Evolutionary conservation across 1,140 invertebrate species (phyloP), one percentile per base, ranked within the genome.

Genomic region (Eubasilissa regina): DNA sequence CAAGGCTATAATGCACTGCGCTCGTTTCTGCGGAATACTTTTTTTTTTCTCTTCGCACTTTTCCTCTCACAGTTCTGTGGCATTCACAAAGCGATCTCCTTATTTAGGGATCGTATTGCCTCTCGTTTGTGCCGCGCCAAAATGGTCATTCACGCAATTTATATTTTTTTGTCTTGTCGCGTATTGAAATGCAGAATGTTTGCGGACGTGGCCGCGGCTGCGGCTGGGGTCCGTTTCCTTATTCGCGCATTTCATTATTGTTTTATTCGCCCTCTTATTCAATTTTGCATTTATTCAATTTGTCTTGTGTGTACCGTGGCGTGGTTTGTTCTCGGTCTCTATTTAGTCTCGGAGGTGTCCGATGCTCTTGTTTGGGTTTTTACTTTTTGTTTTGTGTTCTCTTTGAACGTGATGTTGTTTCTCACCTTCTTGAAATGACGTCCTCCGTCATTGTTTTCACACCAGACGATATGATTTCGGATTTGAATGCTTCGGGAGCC

Each of bases 211-310:
- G 80, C 73, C 45, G 48, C 15, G 56, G 53, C 68, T 68, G 55
- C 60, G 47, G 12, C 11, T 17, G 19, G 15, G 60, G 58, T 62
- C 55, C 81, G 62, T 82, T 82, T 82, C 81, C 81, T 80, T 76
- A 73, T 78, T 78, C 78, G 62, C 76, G 68, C 81, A 43, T 78
- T 62, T 53, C 55, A 79, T 79, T 79, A 81, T 81, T 72, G 75
- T 81, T 72, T 82, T 79, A 79, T 82, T 81, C 73, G 68, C 68
- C 64, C 81, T 78, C 78, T 82, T 82, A 82, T 82, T 82, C 81
- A 82, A 82, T 82, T 82, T 82, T 82, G 78, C 78, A 82, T 80
- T 82, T 82, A 82, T 82, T 82, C 78, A 82, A 82, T 82, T 82
- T 82, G 78, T 75, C 74, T 56, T 12, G 43, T 10, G 53, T 58